Evolutionary conservation across 2,888 invertebrate species (phyloP), one percentile per base, ranked within the genome.

Genomic region (Nomada fucata): DNA sequence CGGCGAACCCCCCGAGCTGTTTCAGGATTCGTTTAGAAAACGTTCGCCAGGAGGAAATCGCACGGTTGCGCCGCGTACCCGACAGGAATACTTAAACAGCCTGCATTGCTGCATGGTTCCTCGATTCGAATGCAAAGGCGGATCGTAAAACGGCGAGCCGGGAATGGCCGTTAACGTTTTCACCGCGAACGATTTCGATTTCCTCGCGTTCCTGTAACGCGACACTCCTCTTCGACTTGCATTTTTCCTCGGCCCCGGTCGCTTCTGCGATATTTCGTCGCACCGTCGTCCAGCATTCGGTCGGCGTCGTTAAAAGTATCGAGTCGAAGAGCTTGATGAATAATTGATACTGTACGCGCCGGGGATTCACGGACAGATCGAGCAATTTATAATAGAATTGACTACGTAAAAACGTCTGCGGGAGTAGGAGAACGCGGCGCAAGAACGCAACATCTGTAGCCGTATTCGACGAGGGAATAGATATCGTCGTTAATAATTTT

Each of bases 81-180:
- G 89, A 85, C 79, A 76, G 60, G 90, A 91, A 91, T 91, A 89
- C 88, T 84, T 83, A 89, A 90, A 63, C 76, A 87, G 89, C 75
- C 36, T 78, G 89, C 91, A 90, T 91, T 90, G 90, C 87, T 89
- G 85, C 85, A 82, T 83, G 76, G 84, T 79, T 80, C 75, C 83
- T 72, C 85, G 86, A 86, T 86, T 84, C 81, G 85, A 86, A 88
- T 88, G 88, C 86, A 81, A 87, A 84, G 76, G 50, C 52, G 50
- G 59, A 68, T 73, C 70, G 74, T 76, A 78, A 85, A 84, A 83
- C 26, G 83, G 64, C 80, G 76, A 23, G 23, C 75, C 70, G 71
- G 70, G 67, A 82, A 84, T 74, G 50, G 63, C 68, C 55, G 63
- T 67, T 68, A 57, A 74, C 67, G 23, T 75, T 73, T 61, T 78